Conservation (phyloP, 2,797 vertebrate genomes). For the Enteromius paludinosus region DNA sequence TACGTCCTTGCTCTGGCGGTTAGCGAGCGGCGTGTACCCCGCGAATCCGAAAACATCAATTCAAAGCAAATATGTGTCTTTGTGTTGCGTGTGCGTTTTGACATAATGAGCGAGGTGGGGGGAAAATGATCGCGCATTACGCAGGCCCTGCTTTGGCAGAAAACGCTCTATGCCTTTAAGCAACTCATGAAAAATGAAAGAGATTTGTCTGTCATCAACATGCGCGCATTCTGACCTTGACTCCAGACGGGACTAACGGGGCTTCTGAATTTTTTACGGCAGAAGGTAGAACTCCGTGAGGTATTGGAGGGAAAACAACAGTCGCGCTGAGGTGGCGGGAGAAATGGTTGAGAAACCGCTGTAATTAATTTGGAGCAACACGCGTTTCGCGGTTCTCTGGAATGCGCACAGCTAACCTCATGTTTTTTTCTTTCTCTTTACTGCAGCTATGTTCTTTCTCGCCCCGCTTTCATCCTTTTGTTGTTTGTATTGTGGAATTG, state of each 20-base stretch:
- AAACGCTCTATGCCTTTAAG: slow-evolving; percentile 68
- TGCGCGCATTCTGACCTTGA: slow-evolving; percentile 70
- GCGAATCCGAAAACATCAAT: slow-evolving; percentile 61
- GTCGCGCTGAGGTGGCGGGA: slow-evolving; percentile 42
- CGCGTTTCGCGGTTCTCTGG: slow-evolving; percentile 35
- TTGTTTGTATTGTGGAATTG: slow-evolving; percentile 61
- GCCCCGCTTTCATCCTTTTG: slow-evolving; percentile 46
- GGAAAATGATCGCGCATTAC: slow-evolving; percentile 63
- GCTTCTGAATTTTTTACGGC: slow-evolving; percentile 69
- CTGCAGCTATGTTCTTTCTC: slow-evolving; percentile 6
- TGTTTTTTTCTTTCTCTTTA: slow-evolving; percentile 43
- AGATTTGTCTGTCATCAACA: slow-evolving; percentile 71
- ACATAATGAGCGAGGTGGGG: slow-evolving; percentile 66
- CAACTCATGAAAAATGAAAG: slow-evolving; percentile 75
- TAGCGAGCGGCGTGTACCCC: slow-evolving; percentile 49
- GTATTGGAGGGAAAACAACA: slow-evolving; percentile 67
- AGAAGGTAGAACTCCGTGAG: slow-evolving; percentile 66
- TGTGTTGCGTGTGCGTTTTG: slow-evolving; percentile 58
- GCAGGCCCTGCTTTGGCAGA: slow-evolving; percentile 61
- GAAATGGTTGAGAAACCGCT: slow-evolving; percentile 48
- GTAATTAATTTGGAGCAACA: slow-evolving; percentile 64
- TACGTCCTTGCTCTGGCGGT: slow-evolving; percentile 55
- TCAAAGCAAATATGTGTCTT: slow-evolving; percentile 64
- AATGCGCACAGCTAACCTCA: slow-evolving; percentile 19
- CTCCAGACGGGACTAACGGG: slow-evolving; percentile 67